A percentile compares a stretch with the other conserved stretches of the same genome.
phyloP scores from a whole-genome alignment of 1,140 invertebrate genomes.

The Brachionus koreanus region DNA sequence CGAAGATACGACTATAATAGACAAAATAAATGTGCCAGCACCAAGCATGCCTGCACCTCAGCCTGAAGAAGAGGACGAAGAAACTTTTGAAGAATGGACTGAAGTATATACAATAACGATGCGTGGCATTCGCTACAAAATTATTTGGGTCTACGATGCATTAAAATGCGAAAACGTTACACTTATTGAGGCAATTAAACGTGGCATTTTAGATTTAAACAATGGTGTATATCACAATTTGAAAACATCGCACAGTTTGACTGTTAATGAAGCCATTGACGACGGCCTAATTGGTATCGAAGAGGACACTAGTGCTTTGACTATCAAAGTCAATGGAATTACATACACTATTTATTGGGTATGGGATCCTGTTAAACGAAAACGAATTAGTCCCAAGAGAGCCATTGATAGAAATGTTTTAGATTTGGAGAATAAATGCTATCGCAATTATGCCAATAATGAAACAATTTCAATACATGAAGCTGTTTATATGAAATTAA shows the following conservation, averaged over 20 bases:
- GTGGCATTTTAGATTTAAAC: conserved; percentile 71
- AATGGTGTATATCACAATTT: conserved; percentile 61
- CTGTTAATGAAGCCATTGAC: conserved; percentile 53
- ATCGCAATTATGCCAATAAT: conserved; percentile 32
- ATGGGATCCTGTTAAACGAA: conserved; percentile 30
- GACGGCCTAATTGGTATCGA: conserved; percentile 38
- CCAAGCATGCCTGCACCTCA: not conserved
- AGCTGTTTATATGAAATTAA: conserved; percentile 41
- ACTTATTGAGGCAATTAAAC: conserved; percentile 68
- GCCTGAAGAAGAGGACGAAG: conserved; percentile 10
- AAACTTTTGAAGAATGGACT: conserved; percentile 43
- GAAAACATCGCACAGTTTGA: conserved; percentile 20
- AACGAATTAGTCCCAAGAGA: conserved; percentile 14
- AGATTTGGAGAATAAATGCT: not conserved
- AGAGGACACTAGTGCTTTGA: not conserved
- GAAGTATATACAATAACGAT: conserved; percentile 34
- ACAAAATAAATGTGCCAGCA: not conserved
- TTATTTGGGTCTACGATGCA: conserved; percentile 45
- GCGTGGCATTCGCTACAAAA: conserved; percentile 25
- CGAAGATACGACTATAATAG: not conserved
- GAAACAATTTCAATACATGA: conserved; percentile 35
- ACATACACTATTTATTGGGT: conserved; percentile 41
- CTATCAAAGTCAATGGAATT: conserved; percentile 19
- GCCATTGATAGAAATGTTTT: conserved; percentile 17
- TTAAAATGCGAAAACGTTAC: conserved; percentile 58